Conservation (phyloP, 2,888 invertebrate genomes). For the Cerastis leucographa region DNA sequence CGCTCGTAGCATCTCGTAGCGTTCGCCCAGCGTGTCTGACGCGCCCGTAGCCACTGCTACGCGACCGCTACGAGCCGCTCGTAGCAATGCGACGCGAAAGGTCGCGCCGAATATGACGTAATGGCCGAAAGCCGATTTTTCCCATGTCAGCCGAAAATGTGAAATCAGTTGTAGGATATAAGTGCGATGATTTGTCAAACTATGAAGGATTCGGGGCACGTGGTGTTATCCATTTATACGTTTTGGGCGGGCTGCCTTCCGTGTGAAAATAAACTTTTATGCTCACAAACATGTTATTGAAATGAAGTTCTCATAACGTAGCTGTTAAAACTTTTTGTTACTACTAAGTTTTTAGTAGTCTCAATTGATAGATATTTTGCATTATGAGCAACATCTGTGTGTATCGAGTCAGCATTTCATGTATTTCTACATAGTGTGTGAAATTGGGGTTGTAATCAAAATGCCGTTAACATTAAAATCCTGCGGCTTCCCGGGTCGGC, state of each 20-base stretch:
- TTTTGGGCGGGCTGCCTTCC: slow-evolving; percentile 1
- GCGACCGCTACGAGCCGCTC: slow-evolving; percentile 71
- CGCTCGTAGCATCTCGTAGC: slow-evolving; percentile 71
- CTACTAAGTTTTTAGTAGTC: background rate
- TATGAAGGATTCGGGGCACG: slow-evolving; percentile 43
- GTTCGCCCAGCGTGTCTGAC: slow-evolving; percentile 79
- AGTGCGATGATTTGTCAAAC: slow-evolving; percentile 63
- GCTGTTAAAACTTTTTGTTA: background rate
- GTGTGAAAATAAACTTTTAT: slow-evolving; percentile 9
- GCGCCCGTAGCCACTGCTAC: slow-evolving; percentile 87
- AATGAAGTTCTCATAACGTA: slow-evolving; percentile 4
- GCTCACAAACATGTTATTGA: slow-evolving; percentile 2
- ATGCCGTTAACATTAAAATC: slow-evolving; percentile 33
- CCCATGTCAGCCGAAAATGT: slow-evolving; percentile 53
- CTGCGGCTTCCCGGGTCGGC: slow-evolving; percentile 20
- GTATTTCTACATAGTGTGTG: background rate
- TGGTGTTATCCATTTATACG: slow-evolving; percentile 49
- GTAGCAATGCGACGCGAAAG: slow-evolving; percentile 78
- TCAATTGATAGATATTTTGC: background rate
- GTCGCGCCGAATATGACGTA: slow-evolving; percentile 77
- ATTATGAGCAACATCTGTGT: background rate
- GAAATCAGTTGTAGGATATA: slow-evolving; percentile 47
- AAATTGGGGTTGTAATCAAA: slow-evolving; percentile 26
- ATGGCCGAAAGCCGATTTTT: slow-evolving; percentile 60
- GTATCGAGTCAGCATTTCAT: background rate